These are phyloP conservation scores for Habrosyne pyritoides DNA, from an alignment of 2,888 invertebrate species.

Conservation along the genomic window DNA sequence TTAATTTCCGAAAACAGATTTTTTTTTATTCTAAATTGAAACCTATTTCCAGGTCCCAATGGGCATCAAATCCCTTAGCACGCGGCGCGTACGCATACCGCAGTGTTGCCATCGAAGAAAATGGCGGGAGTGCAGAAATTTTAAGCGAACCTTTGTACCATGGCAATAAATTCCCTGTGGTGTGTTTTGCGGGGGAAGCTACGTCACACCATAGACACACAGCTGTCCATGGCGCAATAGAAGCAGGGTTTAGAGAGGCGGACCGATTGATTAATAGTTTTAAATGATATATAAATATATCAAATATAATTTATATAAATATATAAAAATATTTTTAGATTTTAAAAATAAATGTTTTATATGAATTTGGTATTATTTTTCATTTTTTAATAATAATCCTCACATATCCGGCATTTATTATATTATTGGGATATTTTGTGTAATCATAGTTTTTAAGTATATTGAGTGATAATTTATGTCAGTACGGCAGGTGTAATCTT, in stretches of 20 bases:
- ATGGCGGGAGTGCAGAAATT: constrained; percentile 77
- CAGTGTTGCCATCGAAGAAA: constrained; percentile 80
- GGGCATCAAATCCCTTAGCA: constrained; percentile 85
- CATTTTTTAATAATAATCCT: no score
- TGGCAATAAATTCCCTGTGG: constrained; percentile 65
- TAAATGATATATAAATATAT: constrained; percentile 7
- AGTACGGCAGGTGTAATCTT: no score
- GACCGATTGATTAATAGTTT: constrained; percentile 77
- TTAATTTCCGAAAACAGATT: no score
- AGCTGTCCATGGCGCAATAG: constrained; percentile 89
- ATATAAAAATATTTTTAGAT: not conserved
- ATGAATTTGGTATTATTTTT: not conserved
- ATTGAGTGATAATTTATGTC: no score
- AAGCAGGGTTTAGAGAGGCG: constrained; percentile 89
- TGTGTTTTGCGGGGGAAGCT: constrained; percentile 88
- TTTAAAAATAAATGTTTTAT: not conserved
- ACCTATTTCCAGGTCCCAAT: constrained; percentile 80
- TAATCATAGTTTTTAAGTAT: no score
- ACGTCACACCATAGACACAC: constrained; percentile 86
- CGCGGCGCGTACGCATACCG: constrained; percentile 87
- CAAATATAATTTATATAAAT: not conserved
- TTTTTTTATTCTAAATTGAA: not conserved
- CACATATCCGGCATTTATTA: no score
- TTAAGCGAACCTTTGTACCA: constrained; percentile 82
- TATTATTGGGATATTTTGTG: no score